These are phyloP conservation scores for Leucania comma DNA, from an alignment of 2,888 invertebrate species.

Conservation along the genomic window DNA sequence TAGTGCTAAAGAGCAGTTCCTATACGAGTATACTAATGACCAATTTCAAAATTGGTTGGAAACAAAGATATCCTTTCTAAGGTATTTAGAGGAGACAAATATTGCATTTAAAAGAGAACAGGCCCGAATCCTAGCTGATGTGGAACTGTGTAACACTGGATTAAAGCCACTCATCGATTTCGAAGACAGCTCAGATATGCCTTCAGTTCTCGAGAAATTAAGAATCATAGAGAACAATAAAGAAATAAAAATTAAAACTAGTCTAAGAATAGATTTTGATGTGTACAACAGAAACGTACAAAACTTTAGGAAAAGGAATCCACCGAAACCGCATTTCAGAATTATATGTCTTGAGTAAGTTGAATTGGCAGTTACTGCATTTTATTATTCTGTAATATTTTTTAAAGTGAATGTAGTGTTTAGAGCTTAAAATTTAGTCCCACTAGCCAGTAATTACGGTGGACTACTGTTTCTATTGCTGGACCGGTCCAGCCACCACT, in stretches of 20 bases:
- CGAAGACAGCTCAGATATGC: constrained; percentile 77
- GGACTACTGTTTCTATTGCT: too few relatives aligned
- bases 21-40: constrained; percentile 77
- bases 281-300: constrained; percentile 85
- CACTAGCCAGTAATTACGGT: too few relatives aligned
- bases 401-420: too few relatives aligned
- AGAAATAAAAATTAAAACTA: constrained; percentile 62
- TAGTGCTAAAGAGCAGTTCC: constrained; percentile 72
- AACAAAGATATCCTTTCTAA: constrained; percentile 78
- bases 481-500: too few relatives aligned
- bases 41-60: constrained; percentile 79
- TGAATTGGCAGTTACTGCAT: constrained; percentile 12
- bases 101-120: constrained; percentile 67
- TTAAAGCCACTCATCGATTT: constrained; percentile 74
- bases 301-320: constrained; percentile 82
- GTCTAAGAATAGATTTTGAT: constrained; percentile 81
- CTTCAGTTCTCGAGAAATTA: constrained; percentile 77
- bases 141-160: constrained; percentile 58
- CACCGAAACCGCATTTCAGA: constrained; percentile 84
- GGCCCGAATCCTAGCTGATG: constrained; percentile 32
- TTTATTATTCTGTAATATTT: too few relatives aligned
- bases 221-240: constrained; percentile 77
- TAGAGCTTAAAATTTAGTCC: too few relatives aligned
- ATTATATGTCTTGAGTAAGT: constrained; percentile 85
- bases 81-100: constrained; percentile 75